A percentile compares a stretch with the other conserved stretches of the same genome.
These are phyloP conservation scores for Radopholus similis DNA, from an alignment of 1,140 invertebrate species.

Conservation along the genomic window DNA sequence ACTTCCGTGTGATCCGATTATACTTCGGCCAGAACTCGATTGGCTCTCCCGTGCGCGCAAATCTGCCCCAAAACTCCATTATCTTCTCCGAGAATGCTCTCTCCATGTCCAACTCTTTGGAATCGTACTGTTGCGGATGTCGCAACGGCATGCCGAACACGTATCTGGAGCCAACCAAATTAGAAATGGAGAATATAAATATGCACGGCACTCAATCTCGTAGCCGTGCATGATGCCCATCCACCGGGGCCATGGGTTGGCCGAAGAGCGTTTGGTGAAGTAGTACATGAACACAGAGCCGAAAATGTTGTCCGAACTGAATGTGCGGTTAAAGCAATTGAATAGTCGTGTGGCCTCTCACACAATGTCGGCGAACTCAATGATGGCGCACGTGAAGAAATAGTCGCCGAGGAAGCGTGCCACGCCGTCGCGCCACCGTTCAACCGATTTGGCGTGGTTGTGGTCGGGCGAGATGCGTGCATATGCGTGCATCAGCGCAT, in stretches of 20 bases:
- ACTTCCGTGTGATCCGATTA: conserved; percentile 51
- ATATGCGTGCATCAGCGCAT: conserved; percentile 59
- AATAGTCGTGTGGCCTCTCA: conserved; percentile 46
- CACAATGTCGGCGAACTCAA: conserved; percentile 79
- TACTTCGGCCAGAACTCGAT: conserved; percentile 56
- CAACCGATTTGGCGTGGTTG: conserved; percentile 11
- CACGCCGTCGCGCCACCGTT: conserved; percentile 51
- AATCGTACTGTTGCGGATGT: conserved; percentile 72
- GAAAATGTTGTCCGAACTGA: conserved; percentile 72
- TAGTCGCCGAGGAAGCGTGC: conserved; percentile 81
- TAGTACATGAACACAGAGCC: conserved; percentile 87
- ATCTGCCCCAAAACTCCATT: conserved; percentile 92
- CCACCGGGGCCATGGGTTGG: conserved; percentile 88
- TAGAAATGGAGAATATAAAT: background rate
- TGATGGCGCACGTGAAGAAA: conserved; percentile 83
- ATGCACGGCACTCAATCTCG: conserved; percentile 71
- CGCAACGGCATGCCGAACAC: conserved; percentile 87
- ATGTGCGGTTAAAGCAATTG: background rate
- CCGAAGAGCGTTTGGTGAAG: conserved; percentile 78
- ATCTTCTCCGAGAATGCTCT: conserved; percentile 76
- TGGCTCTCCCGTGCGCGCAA: conserved; percentile 77
- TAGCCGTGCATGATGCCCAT: conserved; percentile 91
- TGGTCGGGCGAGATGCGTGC: conserved; percentile 35
- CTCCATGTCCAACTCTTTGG: conserved; percentile 76
- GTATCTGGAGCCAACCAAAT: conserved; percentile 63